Conservation (phyloP, 1,140 invertebrate genomes). For the Pseudomyrmex concolor region DNA sequence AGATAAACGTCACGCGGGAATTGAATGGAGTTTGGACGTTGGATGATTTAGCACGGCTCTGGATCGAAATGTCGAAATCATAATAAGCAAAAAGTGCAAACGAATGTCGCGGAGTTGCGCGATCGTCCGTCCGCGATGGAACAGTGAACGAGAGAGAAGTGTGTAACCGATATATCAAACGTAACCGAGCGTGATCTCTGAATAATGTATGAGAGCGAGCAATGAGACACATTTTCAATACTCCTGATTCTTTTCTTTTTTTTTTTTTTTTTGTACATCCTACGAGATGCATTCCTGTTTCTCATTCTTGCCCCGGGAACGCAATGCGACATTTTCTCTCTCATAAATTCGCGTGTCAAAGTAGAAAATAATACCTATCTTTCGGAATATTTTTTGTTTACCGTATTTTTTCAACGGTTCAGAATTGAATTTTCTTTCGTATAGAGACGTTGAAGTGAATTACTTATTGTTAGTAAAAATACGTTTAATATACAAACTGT, state of each 20-base stretch:
- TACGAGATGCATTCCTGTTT: not conserved
- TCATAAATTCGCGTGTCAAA: conserved; percentile 20
- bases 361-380: not conserved
- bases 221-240: conserved; percentile 17
- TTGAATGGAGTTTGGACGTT: not conserved
- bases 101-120: conserved; percentile 25
- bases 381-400: conserved; percentile 10
- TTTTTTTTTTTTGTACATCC: not conserved
- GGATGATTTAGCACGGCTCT: not conserved
- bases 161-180: conserved; percentile 21
- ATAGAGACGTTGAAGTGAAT: not conserved
- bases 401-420: not conserved
- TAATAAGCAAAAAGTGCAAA: conserved; percentile 34
- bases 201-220: conserved; percentile 42
- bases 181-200: not conserved
- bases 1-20: not conserved
- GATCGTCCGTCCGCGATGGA: not conserved
- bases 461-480: too few relatives aligned
- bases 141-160: not conserved
- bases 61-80: conserved; percentile 15
- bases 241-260: not conserved
- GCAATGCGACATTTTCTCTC: conserved; percentile 18
- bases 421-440: not conserved
- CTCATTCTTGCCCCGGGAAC: not conserved
- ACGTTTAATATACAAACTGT: too few relatives aligned